phyloP scores from a whole-genome alignment of 2,797 vertebrate genomes.

The Siniperca scherzeri region DNA sequence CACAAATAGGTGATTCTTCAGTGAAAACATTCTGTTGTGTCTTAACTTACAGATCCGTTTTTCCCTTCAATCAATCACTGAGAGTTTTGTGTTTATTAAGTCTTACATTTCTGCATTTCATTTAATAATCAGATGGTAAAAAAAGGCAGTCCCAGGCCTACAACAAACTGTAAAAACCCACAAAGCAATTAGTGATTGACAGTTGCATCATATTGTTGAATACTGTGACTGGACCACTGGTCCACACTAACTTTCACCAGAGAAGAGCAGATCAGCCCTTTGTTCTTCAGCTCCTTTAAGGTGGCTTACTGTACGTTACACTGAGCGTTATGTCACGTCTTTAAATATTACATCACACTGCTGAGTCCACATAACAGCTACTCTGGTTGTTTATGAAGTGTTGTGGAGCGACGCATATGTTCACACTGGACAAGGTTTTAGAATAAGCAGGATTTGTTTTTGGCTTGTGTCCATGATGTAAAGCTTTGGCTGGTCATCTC shows the following conservation, averaged over 20 bases:
- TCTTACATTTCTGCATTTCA: neutral
- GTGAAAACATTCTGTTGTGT: neutral
- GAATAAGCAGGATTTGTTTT: constrained; percentile 71
- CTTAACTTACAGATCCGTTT: neutral
- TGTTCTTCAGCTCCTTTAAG: constrained; percentile 19
- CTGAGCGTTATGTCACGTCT: constrained; percentile 32
- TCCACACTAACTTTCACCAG: constrained; percentile 22
- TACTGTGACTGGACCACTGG: constrained; percentile 37
- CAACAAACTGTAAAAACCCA: no score
- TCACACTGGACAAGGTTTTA: constrained; percentile 66
- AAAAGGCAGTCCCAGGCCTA: no score
- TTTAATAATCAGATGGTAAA: neutral
- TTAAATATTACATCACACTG: constrained; percentile 63
- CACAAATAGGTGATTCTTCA: constrained; percentile 17
- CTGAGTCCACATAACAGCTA: constrained; percentile 47
- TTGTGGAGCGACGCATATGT: constrained; percentile 55
- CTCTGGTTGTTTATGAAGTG: constrained; percentile 42
- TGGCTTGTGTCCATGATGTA: constrained; percentile 37
- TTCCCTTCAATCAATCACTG: neutral
- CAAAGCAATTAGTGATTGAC: neutral
- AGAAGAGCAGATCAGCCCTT: constrained; percentile 10
- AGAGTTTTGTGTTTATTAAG: neutral
- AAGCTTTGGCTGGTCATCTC: constrained; percentile 45
- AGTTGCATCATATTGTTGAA: constrained; percentile 11
- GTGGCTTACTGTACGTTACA: constrained; percentile 19